phyloP scores from a whole-genome alignment of 2,113 vertebrate species.

The Mormoops blainvillei region DNA sequence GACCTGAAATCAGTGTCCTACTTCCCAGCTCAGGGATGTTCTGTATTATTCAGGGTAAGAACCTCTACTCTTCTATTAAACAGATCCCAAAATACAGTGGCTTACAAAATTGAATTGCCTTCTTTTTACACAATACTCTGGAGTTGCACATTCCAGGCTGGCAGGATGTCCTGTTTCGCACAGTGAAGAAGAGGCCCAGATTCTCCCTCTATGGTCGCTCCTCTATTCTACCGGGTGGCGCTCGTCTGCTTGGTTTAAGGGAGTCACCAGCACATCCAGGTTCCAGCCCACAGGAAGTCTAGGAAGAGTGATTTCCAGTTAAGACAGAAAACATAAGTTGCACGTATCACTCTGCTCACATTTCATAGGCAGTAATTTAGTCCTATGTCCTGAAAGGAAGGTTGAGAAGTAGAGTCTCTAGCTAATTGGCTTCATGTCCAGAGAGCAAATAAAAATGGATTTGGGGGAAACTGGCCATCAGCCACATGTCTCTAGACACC shows the following conservation, averaged over 20 bases:
- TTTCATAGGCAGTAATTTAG: neutral
- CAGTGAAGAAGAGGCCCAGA: neutral
- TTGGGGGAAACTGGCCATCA: neutral
- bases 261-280: neutral
- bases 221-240: neutral
- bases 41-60: neutral
- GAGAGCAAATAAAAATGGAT: neutral
- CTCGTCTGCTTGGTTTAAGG: neutral
- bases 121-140: neutral
- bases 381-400: neutral
- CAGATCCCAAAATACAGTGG: neutral
- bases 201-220: neutral
- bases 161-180: neutral
- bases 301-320: neutral
- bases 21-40: neutral
- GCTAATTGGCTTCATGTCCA: neutral
- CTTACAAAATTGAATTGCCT: neutral
- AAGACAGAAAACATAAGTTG: neutral
- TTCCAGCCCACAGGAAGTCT: neutral
- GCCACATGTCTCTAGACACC: neutral
- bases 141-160: neutral
- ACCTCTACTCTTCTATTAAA: neutral
- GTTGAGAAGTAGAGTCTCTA: neutral
- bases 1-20: neutral
- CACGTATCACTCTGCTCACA: neutral